A percentile compares a stretch with the other conserved stretches of the same genome.
Evolutionary conservation across 2,888 invertebrate species (phyloP).

Genomic region (Pogonocherus hispidulus): DNA sequence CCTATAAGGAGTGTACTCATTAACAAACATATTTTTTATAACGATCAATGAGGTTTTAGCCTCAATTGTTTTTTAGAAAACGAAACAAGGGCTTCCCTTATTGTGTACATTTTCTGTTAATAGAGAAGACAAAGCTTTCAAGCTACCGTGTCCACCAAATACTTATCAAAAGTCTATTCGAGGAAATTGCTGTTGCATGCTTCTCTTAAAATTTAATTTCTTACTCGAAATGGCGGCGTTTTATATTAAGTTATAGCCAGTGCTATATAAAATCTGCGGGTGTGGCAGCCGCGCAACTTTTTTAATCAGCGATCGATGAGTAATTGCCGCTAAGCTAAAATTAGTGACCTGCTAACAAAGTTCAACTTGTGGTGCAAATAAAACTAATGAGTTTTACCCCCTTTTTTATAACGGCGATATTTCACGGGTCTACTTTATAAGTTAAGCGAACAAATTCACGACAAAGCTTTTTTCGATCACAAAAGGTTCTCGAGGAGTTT

Average conservation of each 20-base stretch:
- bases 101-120: no score
- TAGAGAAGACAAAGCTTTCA: no score
- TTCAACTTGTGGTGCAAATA: conserved; percentile 27
- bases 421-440: conserved; percentile 8
- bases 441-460: neutral
- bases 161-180: conserved; percentile 12
- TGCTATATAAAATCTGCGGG: conserved; percentile 2
- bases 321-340: conserved; percentile 28
- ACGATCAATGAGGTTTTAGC: no score
- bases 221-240: conserved; percentile 7
- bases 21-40: no score
- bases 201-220: conserved; percentile 1
- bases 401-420: conserved; percentile 15
- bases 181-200: conserved; percentile 17
- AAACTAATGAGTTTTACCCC: conserved; percentile 23
- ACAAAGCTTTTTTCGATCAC: neutral
- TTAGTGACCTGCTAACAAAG: conserved; percentile 32
- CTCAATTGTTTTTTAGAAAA: no score
- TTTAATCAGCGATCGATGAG: conserved; percentile 30
- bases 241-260: conserved; percentile 9
- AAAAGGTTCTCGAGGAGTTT: neutral
- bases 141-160: neutral
- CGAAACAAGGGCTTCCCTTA: no score
- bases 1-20: no score
- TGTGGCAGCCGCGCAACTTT: neutral